Conservation (phyloP, 2,113 vertebrate genomes). For the Phyllostomus hastatus region DNA sequence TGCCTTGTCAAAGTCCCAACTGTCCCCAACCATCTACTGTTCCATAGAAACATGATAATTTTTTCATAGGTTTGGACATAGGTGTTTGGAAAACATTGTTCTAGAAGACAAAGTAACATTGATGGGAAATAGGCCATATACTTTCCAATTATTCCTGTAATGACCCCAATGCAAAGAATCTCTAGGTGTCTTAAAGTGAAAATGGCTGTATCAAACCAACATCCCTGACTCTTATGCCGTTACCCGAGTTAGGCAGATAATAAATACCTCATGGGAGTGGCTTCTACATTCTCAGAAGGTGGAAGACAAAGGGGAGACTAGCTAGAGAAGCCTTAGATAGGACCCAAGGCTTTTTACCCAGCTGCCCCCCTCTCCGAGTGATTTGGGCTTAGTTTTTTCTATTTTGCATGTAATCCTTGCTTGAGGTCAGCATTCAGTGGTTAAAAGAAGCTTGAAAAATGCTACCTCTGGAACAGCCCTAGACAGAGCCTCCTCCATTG, state of each 20-base stretch:
- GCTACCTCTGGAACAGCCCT: neutral
- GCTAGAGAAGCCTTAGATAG: neutral
- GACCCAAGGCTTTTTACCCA: fast-evolving
- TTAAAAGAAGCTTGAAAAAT: neutral
- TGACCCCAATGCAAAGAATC: neutral
- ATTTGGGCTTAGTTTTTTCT: neutral
- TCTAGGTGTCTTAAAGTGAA: neutral
- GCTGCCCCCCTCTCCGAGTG: neutral
- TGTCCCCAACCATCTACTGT: neutral
- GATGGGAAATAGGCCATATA: neutral
- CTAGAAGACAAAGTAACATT: neutral
- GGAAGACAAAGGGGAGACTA: neutral
- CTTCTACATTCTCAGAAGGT: neutral
- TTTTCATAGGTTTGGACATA: neutral
- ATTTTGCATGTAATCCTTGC: neutral
- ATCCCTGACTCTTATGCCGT: neutral
- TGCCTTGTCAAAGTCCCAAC: neutral
- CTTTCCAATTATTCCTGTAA: neutral
- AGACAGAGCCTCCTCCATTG: neutral
- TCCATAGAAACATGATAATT: neutral
- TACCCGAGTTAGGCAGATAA: neutral
- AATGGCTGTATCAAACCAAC: neutral
- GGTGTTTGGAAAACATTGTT: neutral
- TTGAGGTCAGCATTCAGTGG: neutral
- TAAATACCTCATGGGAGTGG: neutral